These are phyloP conservation scores for Thomomys bottae DNA, from an alignment of 2,113 vertebrate species.

Conservation along the genomic window DNA sequence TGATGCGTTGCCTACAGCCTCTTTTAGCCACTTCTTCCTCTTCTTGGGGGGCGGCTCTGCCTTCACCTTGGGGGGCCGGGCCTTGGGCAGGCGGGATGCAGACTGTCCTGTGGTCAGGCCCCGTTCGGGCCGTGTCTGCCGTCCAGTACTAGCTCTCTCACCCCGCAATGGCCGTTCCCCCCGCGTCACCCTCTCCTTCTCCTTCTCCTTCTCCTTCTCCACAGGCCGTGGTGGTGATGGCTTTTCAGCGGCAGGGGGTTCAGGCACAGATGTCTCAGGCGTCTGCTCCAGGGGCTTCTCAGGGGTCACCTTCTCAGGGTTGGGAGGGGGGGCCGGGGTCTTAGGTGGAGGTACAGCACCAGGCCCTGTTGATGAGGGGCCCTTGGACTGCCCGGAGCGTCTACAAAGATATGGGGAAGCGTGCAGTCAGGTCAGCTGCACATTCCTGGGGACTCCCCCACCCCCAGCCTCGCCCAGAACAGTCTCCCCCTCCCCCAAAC, in stretches of 20 bases:
- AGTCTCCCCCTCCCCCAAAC: background rate
- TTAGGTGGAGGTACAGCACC: conserved; percentile 61
- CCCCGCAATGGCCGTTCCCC: conserved; percentile 67
- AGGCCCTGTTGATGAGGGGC: background rate
- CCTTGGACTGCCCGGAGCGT: conserved; percentile 84
- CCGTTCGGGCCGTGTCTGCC: conserved; percentile 68
- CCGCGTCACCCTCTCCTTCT: conserved; percentile 75
- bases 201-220: conserved; percentile 79
- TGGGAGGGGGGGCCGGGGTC: conserved; percentile 53
- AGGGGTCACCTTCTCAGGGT: background rate
- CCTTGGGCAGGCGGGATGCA: conserved; percentile 83
- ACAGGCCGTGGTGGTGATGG: conserved; percentile 32
- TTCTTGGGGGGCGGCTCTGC: conserved; percentile 95
- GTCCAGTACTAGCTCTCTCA: conserved; percentile 66
- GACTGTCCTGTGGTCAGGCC: conserved; percentile 30
- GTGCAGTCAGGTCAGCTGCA: background rate
- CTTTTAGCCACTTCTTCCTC: conserved; percentile 95
- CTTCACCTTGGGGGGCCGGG: conserved; percentile 89
- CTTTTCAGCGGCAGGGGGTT: conserved; percentile 73
- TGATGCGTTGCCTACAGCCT: conserved; percentile 83
- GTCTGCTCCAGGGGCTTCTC: conserved; percentile 70
- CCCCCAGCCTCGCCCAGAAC: background rate
- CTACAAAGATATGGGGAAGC: conserved; percentile 49
- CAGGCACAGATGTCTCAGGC: conserved; percentile 56
- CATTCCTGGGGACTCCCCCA: background rate